phyloP scores from a whole-genome alignment of 2,797 vertebrate genomes.

The Masticophis lateralis region DNA sequence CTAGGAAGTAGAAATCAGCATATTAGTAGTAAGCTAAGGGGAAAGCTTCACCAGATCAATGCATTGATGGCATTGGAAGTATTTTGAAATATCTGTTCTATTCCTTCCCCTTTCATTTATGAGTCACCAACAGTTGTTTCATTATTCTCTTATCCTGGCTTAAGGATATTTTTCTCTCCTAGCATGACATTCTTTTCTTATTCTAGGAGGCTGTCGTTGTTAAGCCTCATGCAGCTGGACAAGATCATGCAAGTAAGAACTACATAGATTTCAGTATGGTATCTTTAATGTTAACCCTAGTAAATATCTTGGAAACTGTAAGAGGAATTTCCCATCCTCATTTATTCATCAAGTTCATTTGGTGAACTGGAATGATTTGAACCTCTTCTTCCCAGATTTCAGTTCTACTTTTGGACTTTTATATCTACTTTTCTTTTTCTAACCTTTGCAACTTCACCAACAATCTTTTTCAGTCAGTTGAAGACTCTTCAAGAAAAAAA shows the following conservation, averaged over 20 bases:
- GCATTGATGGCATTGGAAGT: not conserved
- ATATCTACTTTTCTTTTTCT: not conserved
- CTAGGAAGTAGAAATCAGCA: not conserved
- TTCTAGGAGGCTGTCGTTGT: not conserved
- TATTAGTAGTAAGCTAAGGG: not conserved
- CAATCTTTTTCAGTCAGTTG: not conserved
- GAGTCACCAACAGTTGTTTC: not conserved
- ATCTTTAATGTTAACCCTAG: not conserved
- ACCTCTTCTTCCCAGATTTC: not conserved
- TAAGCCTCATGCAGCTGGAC: not conserved
- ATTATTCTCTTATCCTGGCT: not conserved
- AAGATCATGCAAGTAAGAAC: not conserved
- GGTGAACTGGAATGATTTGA: not conserved
- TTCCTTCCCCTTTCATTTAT: not conserved
- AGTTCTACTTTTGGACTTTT: not conserved
- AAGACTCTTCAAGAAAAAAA: not conserved
- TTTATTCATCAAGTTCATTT: not conserved
- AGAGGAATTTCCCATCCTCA: not conserved
- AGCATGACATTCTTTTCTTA: not conserved
- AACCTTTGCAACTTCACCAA: not conserved
- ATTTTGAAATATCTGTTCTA: not conserved
- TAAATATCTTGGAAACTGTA: not conserved
- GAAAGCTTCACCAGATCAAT: not conserved
- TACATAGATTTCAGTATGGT: not conserved
- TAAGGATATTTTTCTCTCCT: not conserved